Conservation (phyloP, 2,888 invertebrate species). For the Abrostola triplasia region DNA sequence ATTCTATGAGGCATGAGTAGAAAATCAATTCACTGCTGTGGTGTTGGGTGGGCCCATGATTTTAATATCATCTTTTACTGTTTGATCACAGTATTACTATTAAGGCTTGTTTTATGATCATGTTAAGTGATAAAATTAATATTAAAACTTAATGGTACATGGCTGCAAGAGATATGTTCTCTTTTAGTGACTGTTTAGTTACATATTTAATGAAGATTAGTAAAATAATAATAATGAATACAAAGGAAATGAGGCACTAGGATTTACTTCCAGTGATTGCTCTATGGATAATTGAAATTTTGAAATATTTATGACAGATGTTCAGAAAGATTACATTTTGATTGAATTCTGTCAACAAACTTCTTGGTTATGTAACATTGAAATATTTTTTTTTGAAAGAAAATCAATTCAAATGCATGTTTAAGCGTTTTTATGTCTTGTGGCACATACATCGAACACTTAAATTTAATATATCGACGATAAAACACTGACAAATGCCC, state of each 20-base stretch:
- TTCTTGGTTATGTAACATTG: slow-evolving; percentile 76
- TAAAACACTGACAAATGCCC: slow-evolving; percentile 3
- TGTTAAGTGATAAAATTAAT: too few relatives aligned
- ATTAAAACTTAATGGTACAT: too few relatives aligned
- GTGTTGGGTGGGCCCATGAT: too few relatives aligned
- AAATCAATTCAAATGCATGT: neutral
- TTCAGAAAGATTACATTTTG: slow-evolving; percentile 20
- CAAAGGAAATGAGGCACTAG: neutral
- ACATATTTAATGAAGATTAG: too few relatives aligned
- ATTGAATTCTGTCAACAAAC: slow-evolving; percentile 68
- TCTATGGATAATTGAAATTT: neutral
- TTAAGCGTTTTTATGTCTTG: neutral
- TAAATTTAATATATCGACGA: slow-evolving; percentile 3
- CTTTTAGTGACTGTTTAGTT: too few relatives aligned
- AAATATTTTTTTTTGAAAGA: slow-evolving; percentile 22
- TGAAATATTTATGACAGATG: slow-evolving; percentile 7
- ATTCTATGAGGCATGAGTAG: too few relatives aligned
- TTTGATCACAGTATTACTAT: too few relatives aligned
- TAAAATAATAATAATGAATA: too few relatives aligned
- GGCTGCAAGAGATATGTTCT: too few relatives aligned
- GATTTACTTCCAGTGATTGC: neutral
- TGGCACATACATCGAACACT: neutral
- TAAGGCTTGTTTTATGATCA: too few relatives aligned
- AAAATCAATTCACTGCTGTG: too few relatives aligned
- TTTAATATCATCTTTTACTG: too few relatives aligned